phyloP scores from a whole-genome alignment of 2,797 vertebrate species.

The Coreius guichenoti region DNA sequence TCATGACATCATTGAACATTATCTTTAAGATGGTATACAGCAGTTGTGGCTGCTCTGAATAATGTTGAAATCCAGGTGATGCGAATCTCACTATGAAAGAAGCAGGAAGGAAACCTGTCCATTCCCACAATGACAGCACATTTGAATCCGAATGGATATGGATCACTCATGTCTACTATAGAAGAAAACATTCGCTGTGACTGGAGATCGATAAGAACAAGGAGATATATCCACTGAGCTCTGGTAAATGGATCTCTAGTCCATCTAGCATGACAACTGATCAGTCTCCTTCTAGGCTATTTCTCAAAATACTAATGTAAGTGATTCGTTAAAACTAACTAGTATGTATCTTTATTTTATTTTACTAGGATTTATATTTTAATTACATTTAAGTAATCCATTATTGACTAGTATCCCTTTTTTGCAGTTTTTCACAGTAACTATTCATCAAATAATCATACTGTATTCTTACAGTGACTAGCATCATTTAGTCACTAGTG shows the following conservation, averaged over 20 bases:
- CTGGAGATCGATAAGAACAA: slow-evolving; percentile 15
- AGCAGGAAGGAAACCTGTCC: not conserved
- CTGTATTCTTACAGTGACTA: not conserved
- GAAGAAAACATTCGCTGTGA: not conserved
- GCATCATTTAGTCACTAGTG: not conserved
- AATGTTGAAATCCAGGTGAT: not conserved
- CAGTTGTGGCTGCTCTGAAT: not conserved
- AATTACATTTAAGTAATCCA: not conserved
- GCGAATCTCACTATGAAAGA: not conserved
- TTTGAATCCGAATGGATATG: not conserved
- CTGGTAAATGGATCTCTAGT: slow-evolving; percentile 26
- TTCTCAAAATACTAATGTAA: slow-evolving; percentile 16
- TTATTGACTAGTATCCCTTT: not conserved
- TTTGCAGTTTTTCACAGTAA: not conserved
- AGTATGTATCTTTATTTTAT: not conserved
- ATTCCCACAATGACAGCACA: not conserved
- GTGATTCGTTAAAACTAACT: not conserved
- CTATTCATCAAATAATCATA: not conserved
- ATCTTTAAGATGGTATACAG: not conserved
- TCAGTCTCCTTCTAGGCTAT: slow-evolving; percentile 20
- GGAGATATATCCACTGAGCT: slow-evolving; percentile 4
- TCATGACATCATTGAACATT: not conserved
- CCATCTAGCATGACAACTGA: slow-evolving; percentile 18
- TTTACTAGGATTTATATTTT: not conserved
- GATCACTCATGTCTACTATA: not conserved